phyloP scores from a whole-genome alignment of 2,888 invertebrate species.

The Meganola albula region DNA sequence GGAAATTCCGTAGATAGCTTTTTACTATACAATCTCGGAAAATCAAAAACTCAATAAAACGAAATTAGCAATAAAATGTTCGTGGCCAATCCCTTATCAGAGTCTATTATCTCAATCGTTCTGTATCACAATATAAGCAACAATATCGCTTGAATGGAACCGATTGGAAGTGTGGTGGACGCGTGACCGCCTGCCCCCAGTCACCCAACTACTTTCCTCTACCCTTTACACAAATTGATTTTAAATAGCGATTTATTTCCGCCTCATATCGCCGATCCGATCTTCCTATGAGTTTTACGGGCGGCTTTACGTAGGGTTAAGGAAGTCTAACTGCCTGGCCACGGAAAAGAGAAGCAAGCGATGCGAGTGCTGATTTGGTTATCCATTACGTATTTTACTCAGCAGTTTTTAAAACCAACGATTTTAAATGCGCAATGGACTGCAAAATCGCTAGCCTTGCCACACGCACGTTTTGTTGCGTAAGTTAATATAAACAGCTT shows the following conservation, averaged over 20 bases:
- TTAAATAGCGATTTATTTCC: slow-evolving; percentile 78
- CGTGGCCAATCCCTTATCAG: slow-evolving; percentile 26
- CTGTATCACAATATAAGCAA: slow-evolving; percentile 36
- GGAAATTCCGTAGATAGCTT: too few species aligned
- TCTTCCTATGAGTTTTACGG: slow-evolving; percentile 74
- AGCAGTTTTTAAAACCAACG: too few species aligned
- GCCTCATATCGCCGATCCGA: slow-evolving; percentile 74
- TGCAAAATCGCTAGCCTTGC: too few species aligned
- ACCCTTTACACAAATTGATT: slow-evolving; percentile 77
- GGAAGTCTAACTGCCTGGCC: slow-evolving; percentile 68
- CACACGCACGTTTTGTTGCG: too few species aligned
- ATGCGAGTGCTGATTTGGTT: too few species aligned
- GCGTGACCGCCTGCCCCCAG: slow-evolving; percentile 41
- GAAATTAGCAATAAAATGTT: slow-evolving; percentile 31
- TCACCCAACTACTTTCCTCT: slow-evolving; percentile 59
- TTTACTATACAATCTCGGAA: slow-evolving; percentile 4
- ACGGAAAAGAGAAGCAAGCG: too few species aligned
- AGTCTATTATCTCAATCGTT: slow-evolving; percentile 26
- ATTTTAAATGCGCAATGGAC: too few species aligned
- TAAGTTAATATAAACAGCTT: slow-evolving; percentile 76
- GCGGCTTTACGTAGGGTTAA: slow-evolving; percentile 70
- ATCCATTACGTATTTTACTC: too few species aligned
- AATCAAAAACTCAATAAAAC: slow-evolving; percentile 11
- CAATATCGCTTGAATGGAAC: slow-evolving; percentile 29
- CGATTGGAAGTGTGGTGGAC: slow-evolving; percentile 26